Base-by-base conservation (phyloP, 2,888 invertebrate species). In the Sphaerophoria taeniata region DNA sequence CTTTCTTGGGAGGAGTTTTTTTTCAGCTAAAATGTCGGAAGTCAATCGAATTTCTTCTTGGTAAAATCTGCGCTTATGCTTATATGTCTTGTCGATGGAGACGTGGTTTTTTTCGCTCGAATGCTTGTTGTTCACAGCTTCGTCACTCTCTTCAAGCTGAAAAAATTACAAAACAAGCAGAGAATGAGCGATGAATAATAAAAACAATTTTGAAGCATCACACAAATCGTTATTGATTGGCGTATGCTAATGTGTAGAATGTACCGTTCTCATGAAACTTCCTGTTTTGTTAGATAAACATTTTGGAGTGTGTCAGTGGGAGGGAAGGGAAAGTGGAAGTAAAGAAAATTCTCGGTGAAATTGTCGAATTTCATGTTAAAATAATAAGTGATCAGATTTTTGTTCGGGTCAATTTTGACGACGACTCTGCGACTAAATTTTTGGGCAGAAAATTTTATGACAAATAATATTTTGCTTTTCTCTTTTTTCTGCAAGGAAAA, bases 11-110 rank as follows among this genome's bases (percentile, higher is more conserved):
- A 11, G 6, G 2, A 16, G n/a, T 33, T 53, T 6, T 49, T 65
- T 65, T 49, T 34, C 65, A 65, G 65, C 4, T 6, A 65, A 65
- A 65, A 61, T 49, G 65, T 49, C 65, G 49, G 36, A 65, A 65
- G 65, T 65, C 49, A 65, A 12, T 65, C 34, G 65, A 36, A 24
- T 36, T 49, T 12, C 34, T 36, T 33, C 49, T 49, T 34, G 49
- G 2, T 36, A 14, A 49, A 12, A 65, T 49, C 49, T 24, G 24
- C 65, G 49, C 43, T 43, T 43, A 43, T 6, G 9, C 33, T 63
- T 63, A 47, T 43, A 11, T 43, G 39, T 16, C 14, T 36, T 65
- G 9, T 24, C 49, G 49, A 65, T 36, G 34, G 65, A 36, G 34
- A 11, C 49, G 12, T 12, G 33, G 47, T 7, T 34, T 53, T 24